These are phyloP conservation scores for Archaeoteleia sp. DNA, from an alignment of 2,888 invertebrate genomes.

Conservation along the genomic window DNA sequence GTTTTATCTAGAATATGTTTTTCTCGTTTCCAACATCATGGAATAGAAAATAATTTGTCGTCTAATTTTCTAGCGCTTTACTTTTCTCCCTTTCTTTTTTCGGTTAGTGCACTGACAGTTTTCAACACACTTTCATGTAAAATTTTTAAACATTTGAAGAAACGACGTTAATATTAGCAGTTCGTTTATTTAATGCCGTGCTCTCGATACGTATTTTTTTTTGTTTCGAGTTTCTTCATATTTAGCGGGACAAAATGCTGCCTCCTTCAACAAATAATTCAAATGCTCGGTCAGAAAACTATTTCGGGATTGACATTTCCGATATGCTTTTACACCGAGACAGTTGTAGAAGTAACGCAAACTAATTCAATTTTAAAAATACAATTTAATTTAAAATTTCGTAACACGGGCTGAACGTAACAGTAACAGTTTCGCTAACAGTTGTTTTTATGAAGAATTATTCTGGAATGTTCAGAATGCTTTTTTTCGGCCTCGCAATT, in stretches of 20 bases:
- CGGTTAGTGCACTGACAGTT: constrained; percentile 33
- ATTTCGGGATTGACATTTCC: too few relatives aligned
- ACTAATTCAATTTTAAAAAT: too few relatives aligned
- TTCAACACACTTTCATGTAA: constrained; percentile 35
- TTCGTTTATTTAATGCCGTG: constrained; percentile 29
- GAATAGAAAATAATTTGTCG: constrained; percentile 33
- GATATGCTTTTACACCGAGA: too few relatives aligned
- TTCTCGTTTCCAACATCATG: constrained; percentile 19
- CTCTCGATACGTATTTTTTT: too few relatives aligned
- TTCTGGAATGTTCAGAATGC: constrained; percentile 21
- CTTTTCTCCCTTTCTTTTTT: constrained; percentile 15
- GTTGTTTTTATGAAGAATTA: constrained; percentile 31
- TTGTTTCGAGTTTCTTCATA: too few relatives aligned
- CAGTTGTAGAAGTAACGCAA: too few relatives aligned
- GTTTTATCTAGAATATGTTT: constrained; percentile 21
- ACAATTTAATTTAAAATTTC: too few relatives aligned
- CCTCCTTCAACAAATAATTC: too few relatives aligned
- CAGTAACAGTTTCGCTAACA: constrained; percentile 21
- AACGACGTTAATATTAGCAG: constrained; percentile 18
- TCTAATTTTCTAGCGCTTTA: constrained; percentile 31
- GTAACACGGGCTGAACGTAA: constrained; percentile 9
- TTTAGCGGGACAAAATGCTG: too few relatives aligned
- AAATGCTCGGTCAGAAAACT: too few relatives aligned
- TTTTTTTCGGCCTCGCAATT: constrained; percentile 27
- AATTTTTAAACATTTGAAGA: constrained; percentile 6